These are phyloP conservation scores for Papilio glaucus DNA, from an alignment of 1,140 invertebrate species.

Conservation along the genomic window DNA sequence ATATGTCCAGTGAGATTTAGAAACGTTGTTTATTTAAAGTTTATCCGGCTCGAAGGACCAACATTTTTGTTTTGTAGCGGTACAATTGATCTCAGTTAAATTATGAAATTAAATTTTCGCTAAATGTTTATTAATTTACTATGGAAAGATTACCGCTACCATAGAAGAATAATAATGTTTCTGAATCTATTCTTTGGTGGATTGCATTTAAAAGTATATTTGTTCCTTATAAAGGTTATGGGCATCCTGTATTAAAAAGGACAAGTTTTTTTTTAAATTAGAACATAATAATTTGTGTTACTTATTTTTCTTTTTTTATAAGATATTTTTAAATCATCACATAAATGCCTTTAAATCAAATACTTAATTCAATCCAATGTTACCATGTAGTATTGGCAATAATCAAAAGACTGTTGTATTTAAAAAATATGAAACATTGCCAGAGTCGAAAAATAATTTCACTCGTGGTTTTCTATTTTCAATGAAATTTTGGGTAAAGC, in stretches of 20 bases:
- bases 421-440: constrained; percentile 33
- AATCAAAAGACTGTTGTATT: constrained; percentile 45
- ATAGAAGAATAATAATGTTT: constrained; percentile 40
- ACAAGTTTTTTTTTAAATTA: constrained; percentile 29
- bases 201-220: constrained; percentile 33
- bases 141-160: not conserved
- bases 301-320: constrained; percentile 39
- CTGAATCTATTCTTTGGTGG: constrained; percentile 38
- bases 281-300: constrained; percentile 25
- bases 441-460: constrained; percentile 9
- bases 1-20: constrained; percentile 43
- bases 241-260: constrained; percentile 32
- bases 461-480: constrained; percentile 13
- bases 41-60: constrained; percentile 57
- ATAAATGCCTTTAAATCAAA: constrained; percentile 23
- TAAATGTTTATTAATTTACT: constrained; percentile 34
- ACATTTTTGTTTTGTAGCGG: constrained; percentile 27
- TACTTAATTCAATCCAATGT: constrained; percentile 38
- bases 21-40: constrained; percentile 45
- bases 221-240: constrained; percentile 36
- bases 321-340: constrained; percentile 30
- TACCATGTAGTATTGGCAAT: constrained; percentile 45
- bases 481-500: constrained; percentile 31
- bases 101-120: constrained; percentile 37
- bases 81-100: constrained; percentile 50